phyloP scores from a whole-genome alignment of 2,888 invertebrate genomes.

The Eumacrocentrus americanus region DNA sequence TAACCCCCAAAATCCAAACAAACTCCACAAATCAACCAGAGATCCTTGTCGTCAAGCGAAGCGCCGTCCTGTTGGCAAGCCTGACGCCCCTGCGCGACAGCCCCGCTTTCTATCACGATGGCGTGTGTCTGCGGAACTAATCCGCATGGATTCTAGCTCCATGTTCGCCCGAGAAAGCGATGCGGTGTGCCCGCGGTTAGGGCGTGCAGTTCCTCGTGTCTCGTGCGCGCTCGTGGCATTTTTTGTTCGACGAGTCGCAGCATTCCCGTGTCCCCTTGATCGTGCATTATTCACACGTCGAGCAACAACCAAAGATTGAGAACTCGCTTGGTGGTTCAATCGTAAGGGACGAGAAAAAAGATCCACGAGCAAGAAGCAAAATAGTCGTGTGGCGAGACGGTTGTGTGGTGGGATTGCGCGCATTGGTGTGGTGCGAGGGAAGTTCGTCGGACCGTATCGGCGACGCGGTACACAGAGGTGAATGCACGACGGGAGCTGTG shows the following conservation, averaged over 20 bases:
- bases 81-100: no score
- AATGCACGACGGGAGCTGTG: slow-evolving; percentile 49
- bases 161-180: slow-evolving; percentile 58
- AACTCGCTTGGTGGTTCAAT: background rate
- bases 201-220: slow-evolving; percentile 56
- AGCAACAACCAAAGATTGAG: background rate
- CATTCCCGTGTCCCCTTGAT: no score
- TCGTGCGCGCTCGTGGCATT: slow-evolving; percentile 44
- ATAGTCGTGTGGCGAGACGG: slow-evolving; percentile 36
- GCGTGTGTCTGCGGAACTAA: slow-evolving; percentile 46
- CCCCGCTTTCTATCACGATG: slow-evolving; percentile 31
- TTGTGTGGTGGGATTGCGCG: slow-evolving; percentile 45
- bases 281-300: background rate
- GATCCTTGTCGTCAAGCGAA: slow-evolving; percentile 42
- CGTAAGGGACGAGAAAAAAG: slow-evolving; percentile 4
- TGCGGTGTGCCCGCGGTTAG: slow-evolving; percentile 60
- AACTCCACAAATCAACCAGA: background rate
- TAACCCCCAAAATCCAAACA: background rate
- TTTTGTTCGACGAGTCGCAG: slow-evolving; percentile 27
- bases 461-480: slow-evolving; percentile 47
- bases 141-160: slow-evolving; percentile 56
- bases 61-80: slow-evolving; percentile 31
- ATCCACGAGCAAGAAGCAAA: slow-evolving; percentile 13
- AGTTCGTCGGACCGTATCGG: slow-evolving; percentile 42
- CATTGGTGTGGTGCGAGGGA: slow-evolving; percentile 39